Evolutionary conservation across 1,140 invertebrate genomes (phyloP).

Genomic region (Heterodera schachtii): DNA sequence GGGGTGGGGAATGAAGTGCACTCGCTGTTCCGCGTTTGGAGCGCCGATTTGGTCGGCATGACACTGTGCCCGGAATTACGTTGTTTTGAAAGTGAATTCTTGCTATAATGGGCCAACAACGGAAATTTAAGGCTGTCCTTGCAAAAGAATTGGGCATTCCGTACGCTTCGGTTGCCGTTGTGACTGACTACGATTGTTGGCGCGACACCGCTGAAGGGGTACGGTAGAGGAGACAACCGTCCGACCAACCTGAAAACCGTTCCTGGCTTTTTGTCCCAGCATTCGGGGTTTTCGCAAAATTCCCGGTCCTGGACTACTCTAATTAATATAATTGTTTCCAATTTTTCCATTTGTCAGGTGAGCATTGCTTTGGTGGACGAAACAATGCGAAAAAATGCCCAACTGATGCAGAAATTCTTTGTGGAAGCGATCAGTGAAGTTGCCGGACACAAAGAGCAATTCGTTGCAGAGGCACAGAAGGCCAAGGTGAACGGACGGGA

Average conservation of each 20-base stretch:
- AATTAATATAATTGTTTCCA: too few relatives aligned
- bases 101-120: too few relatives aligned
- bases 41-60: conserved; percentile 83
- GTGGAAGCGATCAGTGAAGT: conserved; percentile 22
- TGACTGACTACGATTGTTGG: conserved; percentile 99
- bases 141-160: conserved; percentile 91
- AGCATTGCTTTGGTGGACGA: conserved; percentile 26
- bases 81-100: too few relatives aligned
- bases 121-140: conserved; percentile 47
- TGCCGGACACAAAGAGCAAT: conserved; percentile 13
- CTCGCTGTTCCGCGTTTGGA: conserved; percentile 83
- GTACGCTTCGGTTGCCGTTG: conserved; percentile 86
- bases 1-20: too few relatives aligned
- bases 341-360: conserved; percentile 12
- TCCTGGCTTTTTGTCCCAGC: too few relatives aligned
- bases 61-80: conserved; percentile 91
- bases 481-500: conserved; percentile 21
- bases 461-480: conserved; percentile 3
- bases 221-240: not conserved
- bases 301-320: too few relatives aligned
- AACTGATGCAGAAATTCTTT: conserved; percentile 14
- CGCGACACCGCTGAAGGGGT: conserved; percentile 72
- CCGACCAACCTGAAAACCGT: not conserved
- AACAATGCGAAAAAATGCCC: conserved; percentile 29
- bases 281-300: too few relatives aligned